A percentile compares a stretch with the other conserved stretches of the same genome.
These are phyloP conservation scores for Cataglyphis altisquamis DNA, from an alignment of 2,888 invertebrate genomes.

Conservation along the genomic window DNA sequence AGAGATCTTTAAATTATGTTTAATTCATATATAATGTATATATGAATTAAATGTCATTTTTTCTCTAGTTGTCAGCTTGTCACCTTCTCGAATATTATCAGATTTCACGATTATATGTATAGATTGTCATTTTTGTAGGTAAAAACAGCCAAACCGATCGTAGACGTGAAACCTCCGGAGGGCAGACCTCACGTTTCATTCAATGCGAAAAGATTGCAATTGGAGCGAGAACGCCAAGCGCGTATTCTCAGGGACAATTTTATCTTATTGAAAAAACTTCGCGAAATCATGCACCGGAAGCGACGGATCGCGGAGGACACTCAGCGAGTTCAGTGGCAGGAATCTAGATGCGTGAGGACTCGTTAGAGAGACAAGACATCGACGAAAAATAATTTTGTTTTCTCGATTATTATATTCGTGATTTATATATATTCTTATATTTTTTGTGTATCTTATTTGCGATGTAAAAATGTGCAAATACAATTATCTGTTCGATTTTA, in stretches of 20 bases:
- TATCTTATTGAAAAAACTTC: slow-evolving; percentile 81
- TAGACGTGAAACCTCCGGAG: slow-evolving; percentile 81
- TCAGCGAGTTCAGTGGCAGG: slow-evolving; percentile 74
- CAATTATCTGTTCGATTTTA: background rate
- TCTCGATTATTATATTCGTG: background rate
- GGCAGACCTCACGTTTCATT: slow-evolving; percentile 80
- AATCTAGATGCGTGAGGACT: slow-evolving; percentile 78
- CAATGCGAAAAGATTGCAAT: slow-evolving; percentile 81
- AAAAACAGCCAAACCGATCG: slow-evolving; percentile 78
- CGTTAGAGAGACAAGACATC: slow-evolving; percentile 61
- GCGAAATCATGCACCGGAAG: slow-evolving; percentile 82
- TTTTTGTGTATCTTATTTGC: background rate
- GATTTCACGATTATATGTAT: background rate
- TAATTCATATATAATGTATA: background rate
- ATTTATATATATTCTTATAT: background rate
- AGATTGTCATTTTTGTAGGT: slow-evolving; percentile 72
- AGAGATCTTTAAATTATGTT: background rate
- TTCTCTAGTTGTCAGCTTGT: too few relatives aligned
- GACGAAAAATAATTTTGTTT: background rate
- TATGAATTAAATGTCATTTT: background rate
- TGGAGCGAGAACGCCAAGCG: slow-evolving; percentile 82
- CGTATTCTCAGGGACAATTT: slow-evolving; percentile 82
- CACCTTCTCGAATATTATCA: background rate
- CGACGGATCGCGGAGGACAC: slow-evolving; percentile 63
- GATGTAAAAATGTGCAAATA: background rate